A percentile compares a stretch with the other conserved stretches of the same genome.
These are phyloP conservation scores for Erithacus rubecula DNA, from an alignment of 2,797 vertebrate species.

Conservation along the genomic window DNA sequence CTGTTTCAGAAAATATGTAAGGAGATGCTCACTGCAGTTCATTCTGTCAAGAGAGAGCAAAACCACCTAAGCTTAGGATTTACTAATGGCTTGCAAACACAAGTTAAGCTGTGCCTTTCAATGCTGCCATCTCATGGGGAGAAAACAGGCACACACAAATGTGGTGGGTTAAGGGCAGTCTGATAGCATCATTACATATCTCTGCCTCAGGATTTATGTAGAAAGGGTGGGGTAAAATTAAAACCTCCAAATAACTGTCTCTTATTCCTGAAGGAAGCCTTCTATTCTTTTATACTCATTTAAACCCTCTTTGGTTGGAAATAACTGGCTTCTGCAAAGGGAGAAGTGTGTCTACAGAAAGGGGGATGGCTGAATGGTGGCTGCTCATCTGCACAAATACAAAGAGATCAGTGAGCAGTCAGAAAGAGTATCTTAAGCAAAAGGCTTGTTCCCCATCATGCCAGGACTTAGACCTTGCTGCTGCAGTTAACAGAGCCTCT, in stretches of 20 bases:
- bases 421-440: not conserved
- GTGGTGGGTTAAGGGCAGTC: not conserved
- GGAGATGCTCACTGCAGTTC: not conserved
- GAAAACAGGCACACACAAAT: not conserved
- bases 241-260: not conserved
- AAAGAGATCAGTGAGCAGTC: not conserved
- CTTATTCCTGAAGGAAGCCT: not conserved
- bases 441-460: not conserved
- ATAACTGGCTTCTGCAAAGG: not conserved
- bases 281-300: not conserved
- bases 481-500: not conserved
- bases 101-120: constrained; percentile 16
- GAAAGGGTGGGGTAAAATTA: not conserved
- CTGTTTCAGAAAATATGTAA: not conserved
- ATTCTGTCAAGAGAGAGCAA: not conserved
- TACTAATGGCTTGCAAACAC: not conserved
- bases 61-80: not conserved
- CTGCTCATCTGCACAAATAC: not conserved
- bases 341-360: not conserved
- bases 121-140: constrained; percentile 49
- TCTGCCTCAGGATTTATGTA: not conserved
- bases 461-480: not conserved
- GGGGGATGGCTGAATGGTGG: not conserved
- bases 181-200: rapidly evolving
- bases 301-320: not conserved